These are phyloP conservation scores for Passer montanus DNA, from an alignment of 2,113 vertebrate species.

Conservation along the genomic window DNA sequence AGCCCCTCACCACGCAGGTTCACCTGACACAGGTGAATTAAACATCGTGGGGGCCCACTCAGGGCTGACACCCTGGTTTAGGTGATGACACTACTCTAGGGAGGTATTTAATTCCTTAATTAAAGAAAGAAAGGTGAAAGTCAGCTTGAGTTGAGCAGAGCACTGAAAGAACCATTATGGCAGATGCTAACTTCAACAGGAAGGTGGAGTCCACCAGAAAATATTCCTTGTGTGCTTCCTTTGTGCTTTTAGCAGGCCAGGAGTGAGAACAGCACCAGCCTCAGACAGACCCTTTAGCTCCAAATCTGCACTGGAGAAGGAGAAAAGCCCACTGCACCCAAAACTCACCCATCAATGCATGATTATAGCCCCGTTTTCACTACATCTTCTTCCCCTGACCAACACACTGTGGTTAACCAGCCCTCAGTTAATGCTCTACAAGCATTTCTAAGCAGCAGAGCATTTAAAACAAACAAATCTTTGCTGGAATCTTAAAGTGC, in stretches of 20 bases:
- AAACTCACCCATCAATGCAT: not conserved
- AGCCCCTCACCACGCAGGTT: not conserved
- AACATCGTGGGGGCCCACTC: not conserved
- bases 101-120: not conserved
- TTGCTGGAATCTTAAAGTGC: constrained; percentile 19
- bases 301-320: not conserved
- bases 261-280: not conserved
- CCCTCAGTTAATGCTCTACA: constrained; percentile 15
- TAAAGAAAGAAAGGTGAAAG: not conserved
- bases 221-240: not conserved
- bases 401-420: not conserved
- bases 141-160: not conserved
- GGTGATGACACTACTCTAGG: not conserved
- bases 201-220: not conserved
- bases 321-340: not conserved
- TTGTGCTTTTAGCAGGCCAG: not conserved
- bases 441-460: constrained; percentile 36
- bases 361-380: not conserved
- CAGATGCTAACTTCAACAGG: not conserved
- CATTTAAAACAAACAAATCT: constrained; percentile 54
- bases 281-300: not conserved
- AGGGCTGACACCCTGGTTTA: not conserved
- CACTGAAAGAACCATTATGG: not conserved
- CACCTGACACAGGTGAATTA: not conserved
- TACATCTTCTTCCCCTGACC: not conserved